phyloP scores from a whole-genome alignment of 1,140 invertebrate species.

The Dolichoris vasculosae region DNA sequence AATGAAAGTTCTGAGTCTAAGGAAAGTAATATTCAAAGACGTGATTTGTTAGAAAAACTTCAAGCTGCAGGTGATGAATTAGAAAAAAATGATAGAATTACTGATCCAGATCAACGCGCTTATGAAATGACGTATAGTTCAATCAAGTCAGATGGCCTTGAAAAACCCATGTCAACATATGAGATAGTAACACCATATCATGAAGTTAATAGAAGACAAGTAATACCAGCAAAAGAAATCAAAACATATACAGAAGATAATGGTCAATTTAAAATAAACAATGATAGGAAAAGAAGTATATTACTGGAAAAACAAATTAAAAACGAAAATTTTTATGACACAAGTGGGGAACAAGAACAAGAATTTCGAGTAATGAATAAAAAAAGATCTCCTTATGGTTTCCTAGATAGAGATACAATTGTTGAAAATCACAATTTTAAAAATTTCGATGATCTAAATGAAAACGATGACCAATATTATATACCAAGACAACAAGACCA shows the following conservation, averaged over 20 bases:
- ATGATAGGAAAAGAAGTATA: neutral
- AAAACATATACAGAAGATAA: neutral
- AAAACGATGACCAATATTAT: constrained; percentile 20
- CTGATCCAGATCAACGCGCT: constrained; percentile 45
- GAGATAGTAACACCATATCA: constrained; percentile 38
- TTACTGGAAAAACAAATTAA: neutral
- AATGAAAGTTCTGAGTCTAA: constrained; percentile 27
- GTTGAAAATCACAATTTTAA: neutral
- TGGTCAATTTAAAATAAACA: neutral
- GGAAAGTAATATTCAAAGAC: constrained; percentile 51
- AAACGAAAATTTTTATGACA: constrained; percentile 3
- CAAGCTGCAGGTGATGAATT: neutral
- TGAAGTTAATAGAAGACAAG: neutral
- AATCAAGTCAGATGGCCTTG: constrained; percentile 5
- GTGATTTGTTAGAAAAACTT: constrained; percentile 50
- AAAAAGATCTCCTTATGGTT: constrained; percentile 27
- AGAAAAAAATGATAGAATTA: constrained; percentile 12
- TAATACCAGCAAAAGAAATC: neutral
- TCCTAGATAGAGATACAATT: neutral
- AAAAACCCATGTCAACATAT: constrained; percentile 39
- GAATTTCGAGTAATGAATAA: constrained; percentile 26
- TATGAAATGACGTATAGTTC: constrained; percentile 49
- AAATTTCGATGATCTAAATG: neutral
- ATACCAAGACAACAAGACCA: neutral
- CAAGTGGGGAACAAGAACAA: constrained; percentile 5